Conservation (phyloP, 2,797 vertebrate species). For the Myiotriccus ornatus region DNA sequence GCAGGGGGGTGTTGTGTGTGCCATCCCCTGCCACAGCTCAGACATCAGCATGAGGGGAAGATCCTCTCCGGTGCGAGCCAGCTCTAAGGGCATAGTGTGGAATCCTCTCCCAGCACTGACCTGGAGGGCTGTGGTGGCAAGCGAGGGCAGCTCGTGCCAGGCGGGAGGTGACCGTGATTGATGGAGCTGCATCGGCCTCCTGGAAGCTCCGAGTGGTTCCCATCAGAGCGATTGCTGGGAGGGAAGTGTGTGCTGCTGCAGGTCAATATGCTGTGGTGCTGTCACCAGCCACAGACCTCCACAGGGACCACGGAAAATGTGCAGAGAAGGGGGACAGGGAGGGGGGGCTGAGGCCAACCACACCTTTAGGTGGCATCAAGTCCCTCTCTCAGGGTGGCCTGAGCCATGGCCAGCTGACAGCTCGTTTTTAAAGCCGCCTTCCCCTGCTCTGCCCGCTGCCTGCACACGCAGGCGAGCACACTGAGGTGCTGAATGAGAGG, state of each 20-base stretch:
- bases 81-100: not conserved
- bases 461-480: not conserved
- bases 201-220: not conserved
- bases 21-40: not conserved
- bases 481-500: not conserved
- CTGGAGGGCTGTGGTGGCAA: not conserved
- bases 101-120: not conserved
- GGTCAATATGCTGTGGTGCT: not conserved
- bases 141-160: fast-evolving
- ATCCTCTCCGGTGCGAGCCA: fast-evolving
- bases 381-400: not conserved
- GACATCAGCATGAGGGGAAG: fast-evolving
- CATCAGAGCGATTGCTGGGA: not conserved
- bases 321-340: fast-evolving
- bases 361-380: not conserved
- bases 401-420: not conserved
- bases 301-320: fast-evolving
- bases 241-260: not conserved
- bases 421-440: not conserved
- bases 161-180: not conserved
- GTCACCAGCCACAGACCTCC: not conserved
- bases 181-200: not conserved
- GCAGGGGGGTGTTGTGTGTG: not conserved
- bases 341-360: not conserved
- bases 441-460: not conserved